Conservation (phyloP, 2,113 vertebrate genomes). For the Brachypteracias leptosomus region DNA sequence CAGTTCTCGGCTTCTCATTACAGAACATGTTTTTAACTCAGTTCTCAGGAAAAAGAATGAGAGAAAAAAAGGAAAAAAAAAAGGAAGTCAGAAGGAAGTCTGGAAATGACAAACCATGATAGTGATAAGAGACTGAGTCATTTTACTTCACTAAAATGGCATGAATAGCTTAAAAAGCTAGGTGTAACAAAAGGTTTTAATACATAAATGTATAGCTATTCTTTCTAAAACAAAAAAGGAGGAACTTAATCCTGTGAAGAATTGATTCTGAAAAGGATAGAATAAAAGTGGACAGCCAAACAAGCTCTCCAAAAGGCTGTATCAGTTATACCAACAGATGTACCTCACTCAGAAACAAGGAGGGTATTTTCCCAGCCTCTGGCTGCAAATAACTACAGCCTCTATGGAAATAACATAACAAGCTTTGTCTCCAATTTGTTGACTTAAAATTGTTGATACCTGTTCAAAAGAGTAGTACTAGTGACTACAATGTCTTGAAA, state of each 20-base stretch:
- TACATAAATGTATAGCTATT: not conserved
- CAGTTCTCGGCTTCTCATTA: not conserved
- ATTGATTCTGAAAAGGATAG: not conserved
- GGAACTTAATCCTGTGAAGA: not conserved
- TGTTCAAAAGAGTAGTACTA: not conserved
- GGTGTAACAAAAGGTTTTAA: not conserved
- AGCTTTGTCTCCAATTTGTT: not conserved
- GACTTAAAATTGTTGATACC: not conserved
- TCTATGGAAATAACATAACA: not conserved
- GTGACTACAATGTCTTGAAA: not conserved
- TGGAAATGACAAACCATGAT: not conserved
- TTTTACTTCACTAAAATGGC: not conserved
- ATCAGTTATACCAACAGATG: not conserved
- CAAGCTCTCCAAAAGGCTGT: not conserved
- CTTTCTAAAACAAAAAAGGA: not conserved
- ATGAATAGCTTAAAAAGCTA: not conserved
- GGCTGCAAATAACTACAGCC: not conserved
- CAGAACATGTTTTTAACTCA: not conserved
- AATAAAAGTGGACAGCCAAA: not conserved
- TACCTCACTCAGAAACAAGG: not conserved
- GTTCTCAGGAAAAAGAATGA: not conserved
- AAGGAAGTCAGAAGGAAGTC: not conserved
- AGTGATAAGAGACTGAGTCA: not conserved
- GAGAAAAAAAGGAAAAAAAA: not conserved
- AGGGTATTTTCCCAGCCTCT: not conserved